Base-by-base conservation (phyloP, 2,888 invertebrate species). In the Orthonychiurus folsomi region DNA sequence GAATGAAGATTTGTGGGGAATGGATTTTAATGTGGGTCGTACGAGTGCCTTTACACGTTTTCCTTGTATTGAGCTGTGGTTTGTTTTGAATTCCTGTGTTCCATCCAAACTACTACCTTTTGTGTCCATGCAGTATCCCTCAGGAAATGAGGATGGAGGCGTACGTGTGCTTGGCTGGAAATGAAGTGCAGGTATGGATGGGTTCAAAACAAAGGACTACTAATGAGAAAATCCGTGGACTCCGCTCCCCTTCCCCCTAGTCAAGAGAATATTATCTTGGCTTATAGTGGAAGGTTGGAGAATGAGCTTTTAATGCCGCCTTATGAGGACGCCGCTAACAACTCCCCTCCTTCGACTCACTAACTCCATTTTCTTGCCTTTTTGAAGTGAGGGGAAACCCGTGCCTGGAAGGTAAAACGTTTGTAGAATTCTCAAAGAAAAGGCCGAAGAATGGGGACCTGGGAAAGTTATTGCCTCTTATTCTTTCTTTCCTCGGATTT, bases 401-500 rank as follows among this genome's bases (percentile, higher is more conserved):
- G 37, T 9, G 37, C 37, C 37, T 37, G 37, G n/a, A 37, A 37
- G 37, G 37, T 37, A 37, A 37, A 37, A 37, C 37, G 37, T 37
- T 37, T 37, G 37, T 37, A 37, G 37, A 37, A 37, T 37, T 37
- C 37, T 15, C 15, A 37, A 37, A 37, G 37, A 15, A 37, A 37
- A n/a, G 37, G 5, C 5, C 5, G 15, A 15, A 37, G 37, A 37
- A 37, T 37, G 37, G 37, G 37, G 9, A 37, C 9, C 37, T 15
- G 37, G 37, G 37, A 37, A 37, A 37, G 37, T 37, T 37, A 37
- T 37, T 37, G 37, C 37, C 37, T 37, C 37, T 37, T 37, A 37
- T 37, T 37, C 9, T 15, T 15, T 37, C 37, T 37, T 37, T 37
- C 37, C 15, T 37, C 15, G 37, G 59, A 25, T 26, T 50, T 59